A percentile compares a stretch with the other conserved stretches of the same genome.
Evolutionary conservation across 2,797 vertebrate species (phyloP).

Genomic region (Austrolebias charrua): DNA sequence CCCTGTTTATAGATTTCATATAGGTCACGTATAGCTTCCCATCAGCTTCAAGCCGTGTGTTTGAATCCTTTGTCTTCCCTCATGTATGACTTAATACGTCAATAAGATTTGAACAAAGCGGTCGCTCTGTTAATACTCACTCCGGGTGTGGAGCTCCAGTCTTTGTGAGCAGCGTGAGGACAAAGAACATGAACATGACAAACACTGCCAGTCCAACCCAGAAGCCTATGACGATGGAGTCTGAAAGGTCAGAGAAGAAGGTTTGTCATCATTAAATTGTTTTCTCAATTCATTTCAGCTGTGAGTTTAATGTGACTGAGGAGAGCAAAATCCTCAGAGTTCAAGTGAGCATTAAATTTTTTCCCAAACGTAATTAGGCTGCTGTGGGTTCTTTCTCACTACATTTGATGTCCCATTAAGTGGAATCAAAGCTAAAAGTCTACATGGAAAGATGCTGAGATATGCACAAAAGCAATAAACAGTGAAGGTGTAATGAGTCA

Average conservation of each 20-base stretch:
- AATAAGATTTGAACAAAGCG: background rate
- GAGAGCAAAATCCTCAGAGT: background rate
- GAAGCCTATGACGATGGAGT: slow-evolving; percentile 97
- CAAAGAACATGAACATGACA: slow-evolving; percentile 97
- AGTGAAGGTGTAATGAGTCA: background rate
- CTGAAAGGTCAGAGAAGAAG: slow-evolving; percentile 73
- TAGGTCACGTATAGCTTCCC: too few species aligned
- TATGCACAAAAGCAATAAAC: background rate
- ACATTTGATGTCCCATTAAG: slow-evolving; percentile 5
- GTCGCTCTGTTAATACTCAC: slow-evolving; percentile 76
- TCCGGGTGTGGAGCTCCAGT: slow-evolving; percentile 91
- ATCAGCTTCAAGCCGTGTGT: too few species aligned
- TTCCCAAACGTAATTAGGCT: background rate
- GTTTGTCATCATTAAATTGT: slow-evolving; percentile 1
- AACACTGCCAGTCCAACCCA: slow-evolving; percentile 95
- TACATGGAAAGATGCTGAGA: background rate
- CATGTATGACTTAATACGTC: background rate
- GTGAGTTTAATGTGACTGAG: background rate
- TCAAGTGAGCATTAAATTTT: slow-evolving; percentile 5
- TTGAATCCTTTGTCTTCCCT: background rate
- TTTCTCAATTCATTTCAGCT: background rate
- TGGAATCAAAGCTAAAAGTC: background rate
- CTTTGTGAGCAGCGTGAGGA: slow-evolving; percentile 91
- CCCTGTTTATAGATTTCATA: too few species aligned
- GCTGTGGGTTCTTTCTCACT: too few species aligned